A percentile compares a stretch with the other conserved stretches of the same genome.
These are phyloP conservation scores for Cossypha polioptera DNA, from an alignment of 2,797 vertebrate genomes.

Conservation along the genomic window DNA sequence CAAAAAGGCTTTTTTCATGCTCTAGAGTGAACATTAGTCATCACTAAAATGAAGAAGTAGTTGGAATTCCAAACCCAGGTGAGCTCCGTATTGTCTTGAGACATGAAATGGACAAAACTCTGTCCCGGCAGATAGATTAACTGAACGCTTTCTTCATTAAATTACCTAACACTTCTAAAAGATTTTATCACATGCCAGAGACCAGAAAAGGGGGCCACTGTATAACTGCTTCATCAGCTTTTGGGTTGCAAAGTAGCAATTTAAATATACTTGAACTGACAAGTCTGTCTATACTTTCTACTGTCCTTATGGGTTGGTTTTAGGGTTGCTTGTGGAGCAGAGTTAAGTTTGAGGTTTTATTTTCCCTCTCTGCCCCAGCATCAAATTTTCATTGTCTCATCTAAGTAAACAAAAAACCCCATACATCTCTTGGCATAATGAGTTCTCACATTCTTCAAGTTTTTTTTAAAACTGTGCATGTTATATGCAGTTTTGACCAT, in stretches of 20 bases:
- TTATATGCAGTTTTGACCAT: neutral
- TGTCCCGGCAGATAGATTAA: neutral
- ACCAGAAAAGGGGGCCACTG: neutral
- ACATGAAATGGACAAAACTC: neutral
- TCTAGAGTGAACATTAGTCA: neutral
- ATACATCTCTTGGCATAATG: neutral
- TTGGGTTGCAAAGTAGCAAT: neutral
- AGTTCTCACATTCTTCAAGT: accelerated
- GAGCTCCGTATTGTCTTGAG: accelerated
- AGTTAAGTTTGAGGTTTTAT: neutral
- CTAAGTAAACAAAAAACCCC: neutral
- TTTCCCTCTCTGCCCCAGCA: neutral
- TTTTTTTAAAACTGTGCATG: neutral
- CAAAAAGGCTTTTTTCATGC: neutral
- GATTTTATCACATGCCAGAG: neutral
- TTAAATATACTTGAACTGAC: neutral
- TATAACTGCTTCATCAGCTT: neutral
- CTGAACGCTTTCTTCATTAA: neutral
- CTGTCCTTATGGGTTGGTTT: neutral
- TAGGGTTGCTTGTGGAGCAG: neutral
- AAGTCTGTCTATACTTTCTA: neutral
- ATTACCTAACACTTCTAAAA: neutral
- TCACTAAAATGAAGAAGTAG: neutral
- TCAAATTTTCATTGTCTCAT: neutral
- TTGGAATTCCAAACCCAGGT: neutral